Evolutionary conservation across 2,888 invertebrate genomes (phyloP).

Genomic region (Agonopterix alstromeriana): DNA sequence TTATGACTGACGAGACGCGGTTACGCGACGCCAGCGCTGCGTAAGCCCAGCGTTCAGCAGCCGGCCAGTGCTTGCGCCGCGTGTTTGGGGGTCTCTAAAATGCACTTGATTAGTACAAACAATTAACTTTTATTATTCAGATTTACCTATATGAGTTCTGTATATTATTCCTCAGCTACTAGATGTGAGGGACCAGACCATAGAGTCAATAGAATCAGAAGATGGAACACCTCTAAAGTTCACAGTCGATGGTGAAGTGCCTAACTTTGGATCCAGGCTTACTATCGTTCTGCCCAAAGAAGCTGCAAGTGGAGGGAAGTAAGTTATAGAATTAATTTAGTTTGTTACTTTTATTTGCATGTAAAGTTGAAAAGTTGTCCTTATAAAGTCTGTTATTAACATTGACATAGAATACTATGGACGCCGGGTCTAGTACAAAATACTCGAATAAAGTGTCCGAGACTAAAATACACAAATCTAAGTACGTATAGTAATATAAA

Average conservation of each 20-base stretch:
- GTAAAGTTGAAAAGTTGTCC: constrained; percentile 12
- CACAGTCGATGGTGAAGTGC: constrained; percentile 76
- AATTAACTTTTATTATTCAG: too few species aligned
- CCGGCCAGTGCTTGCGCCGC: too few species aligned
- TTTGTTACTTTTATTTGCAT: constrained; percentile 1
- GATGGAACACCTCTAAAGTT: constrained; percentile 76
- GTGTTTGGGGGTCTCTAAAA: too few species aligned
- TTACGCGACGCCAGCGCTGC: too few species aligned
- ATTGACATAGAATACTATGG: too few species aligned
- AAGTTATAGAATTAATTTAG: constrained; percentile 30
- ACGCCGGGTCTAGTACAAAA: too few species aligned
- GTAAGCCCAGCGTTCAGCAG: too few species aligned
- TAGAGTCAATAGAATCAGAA: constrained; percentile 77
- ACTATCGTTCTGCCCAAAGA: constrained; percentile 80
- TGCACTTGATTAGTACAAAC: too few species aligned
- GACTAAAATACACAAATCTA: too few species aligned
- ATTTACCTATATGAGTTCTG: constrained; percentile 5
- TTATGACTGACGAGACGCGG: too few species aligned
- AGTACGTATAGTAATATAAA: too few species aligned
- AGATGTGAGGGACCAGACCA: constrained; percentile 83
- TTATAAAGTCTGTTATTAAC: neutral
- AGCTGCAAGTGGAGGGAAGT: constrained; percentile 51
- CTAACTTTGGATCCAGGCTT: constrained; percentile 86
- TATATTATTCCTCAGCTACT: constrained; percentile 76
- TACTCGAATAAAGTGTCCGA: too few species aligned